Base-by-base conservation (phyloP, 1,140 invertebrate species). In the Drosophila seguyi region DNA sequence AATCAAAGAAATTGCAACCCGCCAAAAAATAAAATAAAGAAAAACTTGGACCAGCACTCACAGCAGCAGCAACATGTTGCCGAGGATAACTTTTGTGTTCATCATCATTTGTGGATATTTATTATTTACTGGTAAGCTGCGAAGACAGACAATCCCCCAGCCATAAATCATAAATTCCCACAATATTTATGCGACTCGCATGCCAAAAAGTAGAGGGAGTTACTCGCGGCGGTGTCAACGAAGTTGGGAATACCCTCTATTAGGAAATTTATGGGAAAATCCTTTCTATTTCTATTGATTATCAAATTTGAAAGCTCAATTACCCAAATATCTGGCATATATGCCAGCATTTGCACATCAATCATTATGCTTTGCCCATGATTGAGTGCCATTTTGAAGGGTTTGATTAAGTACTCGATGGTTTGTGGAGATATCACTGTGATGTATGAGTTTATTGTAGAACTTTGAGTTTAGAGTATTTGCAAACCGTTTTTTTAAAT, bases 91-190 rank as follows among this genome's bases (percentile, higher is more conserved):
- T 45, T 66, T 92, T 50, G 67, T 92, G 72, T 56, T 92, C 31
- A 76, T 92, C 59, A 72, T 92, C 62, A 72, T 92, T 75, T 92
- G 91, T 77, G 91, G 91, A 92, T 92, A 90, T 82, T 78, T 92
- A 66, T 79, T 92, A 71, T 68, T 57, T 71, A 69, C 57, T 53
- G 66, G 56, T 73, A 73, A 69, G 53, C 60, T 71, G 67, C 18
- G 50, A 71, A 72, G 63, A 68, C 63, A 72, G 58, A 59, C 56
- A 55, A 61, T 39, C 67, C 66, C 66, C 44, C 45, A 48, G 29
- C 55, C 44, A 75, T 75, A 67, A 83, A 74, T 81, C 81, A 81
- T 56, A 81, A 75, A 34, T 79, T 45, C 47, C 62, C 47, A 67
- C 39, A 67, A 42, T 69, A 68, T 76, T 76, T 71, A 84, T 79